These are phyloP conservation scores for Trichechus manatus DNA, from an alignment of 2,113 vertebrate species.

Conservation along the genomic window DNA sequence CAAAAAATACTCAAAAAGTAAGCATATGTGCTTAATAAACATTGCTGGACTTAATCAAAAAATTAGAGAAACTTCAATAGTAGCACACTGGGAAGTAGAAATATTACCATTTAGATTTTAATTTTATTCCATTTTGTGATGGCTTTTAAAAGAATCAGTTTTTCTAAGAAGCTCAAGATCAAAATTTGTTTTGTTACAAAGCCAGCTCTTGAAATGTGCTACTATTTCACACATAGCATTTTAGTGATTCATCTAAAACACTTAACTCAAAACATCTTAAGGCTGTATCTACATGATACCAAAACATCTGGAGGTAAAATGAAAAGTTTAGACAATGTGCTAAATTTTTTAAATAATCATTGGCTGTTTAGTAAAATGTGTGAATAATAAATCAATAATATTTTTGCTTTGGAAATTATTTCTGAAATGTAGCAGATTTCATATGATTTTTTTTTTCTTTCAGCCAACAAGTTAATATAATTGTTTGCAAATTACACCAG, in stretches of 20 bases:
- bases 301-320: constrained; percentile 71
- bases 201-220: constrained; percentile 75
- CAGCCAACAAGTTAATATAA: constrained; percentile 19
- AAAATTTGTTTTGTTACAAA: constrained; percentile 72
- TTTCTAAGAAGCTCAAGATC: constrained; percentile 72
- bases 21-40: neutral
- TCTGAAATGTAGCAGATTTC: constrained; percentile 45
- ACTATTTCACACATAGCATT: constrained; percentile 81
- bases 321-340: constrained; percentile 53
- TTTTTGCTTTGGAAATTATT: constrained; percentile 61
- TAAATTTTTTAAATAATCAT: constrained; percentile 57
- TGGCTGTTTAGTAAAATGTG: constrained; percentile 11
- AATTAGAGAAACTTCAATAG: constrained; percentile 36
- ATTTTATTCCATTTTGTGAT: constrained; percentile 54
- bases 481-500: neutral
- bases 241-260: constrained; percentile 79
- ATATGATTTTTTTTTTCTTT: neutral
- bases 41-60: neutral
- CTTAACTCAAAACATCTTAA: constrained; percentile 79
- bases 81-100: constrained; percentile 25
- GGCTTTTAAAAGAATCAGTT: constrained; percentile 50
- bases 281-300: constrained; percentile 55
- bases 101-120: constrained; percentile 30
- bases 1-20: neutral
- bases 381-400: constrained; percentile 34